phyloP scores from a whole-genome alignment of 1,140 invertebrate genomes.

The Seison nebaliae region DNA sequence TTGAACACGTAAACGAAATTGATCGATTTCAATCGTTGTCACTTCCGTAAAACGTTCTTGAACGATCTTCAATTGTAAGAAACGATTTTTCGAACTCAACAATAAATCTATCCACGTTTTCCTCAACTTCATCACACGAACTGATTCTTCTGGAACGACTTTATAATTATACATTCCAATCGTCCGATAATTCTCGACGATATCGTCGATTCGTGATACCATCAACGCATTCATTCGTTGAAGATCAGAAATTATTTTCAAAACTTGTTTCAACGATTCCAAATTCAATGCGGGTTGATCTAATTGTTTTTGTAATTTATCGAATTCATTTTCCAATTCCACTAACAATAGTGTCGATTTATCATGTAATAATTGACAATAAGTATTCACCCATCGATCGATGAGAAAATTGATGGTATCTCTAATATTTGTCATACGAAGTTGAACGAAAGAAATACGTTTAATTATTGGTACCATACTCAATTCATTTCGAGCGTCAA shows the following conservation, averaged over 20 bases:
- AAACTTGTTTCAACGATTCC: constrained; percentile 51
- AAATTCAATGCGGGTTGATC: constrained; percentile 31
- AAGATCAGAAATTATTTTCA: constrained; percentile 47
- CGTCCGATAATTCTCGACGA: constrained; percentile 32
- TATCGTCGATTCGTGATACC: constrained; percentile 39
- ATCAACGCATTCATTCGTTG: constrained; percentile 43
- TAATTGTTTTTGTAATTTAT: neutral
- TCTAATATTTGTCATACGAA: too few relatives aligned
- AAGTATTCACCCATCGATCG: too few relatives aligned
- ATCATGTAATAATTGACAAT: too few relatives aligned
- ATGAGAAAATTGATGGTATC: too few relatives aligned
- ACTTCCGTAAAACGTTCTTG: constrained; percentile 42
- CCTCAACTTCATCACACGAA: constrained; percentile 18
- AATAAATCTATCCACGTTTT: constrained; percentile 25
- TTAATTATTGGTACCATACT: too few relatives aligned
- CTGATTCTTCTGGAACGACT: constrained; percentile 27
- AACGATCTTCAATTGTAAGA: constrained; percentile 25
- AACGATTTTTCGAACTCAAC: constrained; percentile 25
- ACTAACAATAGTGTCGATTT: too few relatives aligned
- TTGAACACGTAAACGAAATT: constrained; percentile 8
- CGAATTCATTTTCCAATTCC: too few relatives aligned
- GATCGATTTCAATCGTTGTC: constrained; percentile 6
- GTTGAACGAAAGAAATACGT: too few relatives aligned
- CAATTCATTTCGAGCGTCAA: too few relatives aligned
- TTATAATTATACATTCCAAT: constrained; percentile 23